These are phyloP conservation scores for Danionella cerebrum DNA, from an alignment of 2,113 vertebrate species.

Conservation along the genomic window DNA sequence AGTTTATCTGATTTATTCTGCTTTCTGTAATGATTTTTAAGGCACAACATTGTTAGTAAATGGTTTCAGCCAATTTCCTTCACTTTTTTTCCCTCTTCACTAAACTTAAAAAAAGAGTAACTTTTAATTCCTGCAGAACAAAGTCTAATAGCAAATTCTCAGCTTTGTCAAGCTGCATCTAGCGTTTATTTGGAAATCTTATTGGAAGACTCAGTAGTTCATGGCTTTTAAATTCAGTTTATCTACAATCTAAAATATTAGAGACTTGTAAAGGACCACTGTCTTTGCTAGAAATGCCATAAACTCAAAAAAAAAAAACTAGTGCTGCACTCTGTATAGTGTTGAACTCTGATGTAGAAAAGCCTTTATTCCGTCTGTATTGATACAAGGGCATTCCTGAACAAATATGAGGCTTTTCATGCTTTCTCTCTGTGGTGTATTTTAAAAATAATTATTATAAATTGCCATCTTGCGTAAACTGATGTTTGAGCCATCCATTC, in stretches of 20 bases:
- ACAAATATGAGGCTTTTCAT: background rate
- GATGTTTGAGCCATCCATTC: constrained; percentile 16
- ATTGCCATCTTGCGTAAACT: background rate
- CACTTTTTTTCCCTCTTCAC: background rate
- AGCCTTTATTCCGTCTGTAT: background rate
- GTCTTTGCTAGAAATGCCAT: no score
- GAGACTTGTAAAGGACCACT: background rate
- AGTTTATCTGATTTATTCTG: no score
- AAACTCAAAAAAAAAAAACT: no score
- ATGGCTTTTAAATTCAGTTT: constrained; percentile 30
- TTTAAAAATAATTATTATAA: constrained; percentile 19
- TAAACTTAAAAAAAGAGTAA: no score
- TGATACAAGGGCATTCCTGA: background rate
- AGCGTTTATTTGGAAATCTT: constrained; percentile 55
- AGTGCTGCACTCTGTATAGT: no score
- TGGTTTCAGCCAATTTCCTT: no score
- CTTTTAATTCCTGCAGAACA: constrained; percentile 52
- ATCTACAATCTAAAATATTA: constrained; percentile 1
- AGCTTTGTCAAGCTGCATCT: constrained; percentile 50
- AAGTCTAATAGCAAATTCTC: constrained; percentile 41
- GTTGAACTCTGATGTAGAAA: background rate
- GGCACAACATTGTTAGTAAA: no score
- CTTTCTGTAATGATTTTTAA: no score
- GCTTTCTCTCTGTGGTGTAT: background rate
- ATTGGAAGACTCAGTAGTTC: constrained; percentile 50